Evolutionary conservation across 1,140 invertebrate genomes (phyloP).

Genomic region (Orius laevigatus): DNA sequence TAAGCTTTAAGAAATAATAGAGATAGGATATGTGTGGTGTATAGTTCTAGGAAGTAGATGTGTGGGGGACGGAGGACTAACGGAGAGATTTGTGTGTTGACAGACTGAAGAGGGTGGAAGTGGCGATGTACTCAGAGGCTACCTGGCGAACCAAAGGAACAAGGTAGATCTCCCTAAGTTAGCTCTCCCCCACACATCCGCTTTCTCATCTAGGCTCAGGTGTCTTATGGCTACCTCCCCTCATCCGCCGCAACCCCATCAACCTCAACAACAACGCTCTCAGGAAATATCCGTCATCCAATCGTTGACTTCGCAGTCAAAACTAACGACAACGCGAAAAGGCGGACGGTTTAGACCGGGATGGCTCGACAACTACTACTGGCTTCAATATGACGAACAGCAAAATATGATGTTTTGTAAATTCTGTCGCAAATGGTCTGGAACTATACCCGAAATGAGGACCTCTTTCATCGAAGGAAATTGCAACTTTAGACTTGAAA

Average conservation of each 20-base stretch:
- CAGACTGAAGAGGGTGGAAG: slow-evolving; percentile 28
- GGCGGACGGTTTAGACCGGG: slow-evolving; percentile 41
- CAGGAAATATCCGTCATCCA: slow-evolving; percentile 33
- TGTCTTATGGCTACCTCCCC: too few relatives aligned
- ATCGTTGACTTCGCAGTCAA: slow-evolving; percentile 18
- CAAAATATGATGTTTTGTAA: slow-evolving; percentile 54
- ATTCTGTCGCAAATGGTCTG: slow-evolving; percentile 52
- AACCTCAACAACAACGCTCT: slow-evolving; percentile 14
- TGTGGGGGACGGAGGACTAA: slow-evolving; percentile 9
- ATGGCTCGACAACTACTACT: slow-evolving; percentile 47
- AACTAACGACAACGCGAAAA: slow-evolving; percentile 28
- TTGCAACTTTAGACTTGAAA: slow-evolving; percentile 53
- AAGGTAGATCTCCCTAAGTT: slow-evolving; percentile 22
- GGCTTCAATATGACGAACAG: slow-evolving; percentile 47
- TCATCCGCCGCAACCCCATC: neutral
- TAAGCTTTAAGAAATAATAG: neutral
- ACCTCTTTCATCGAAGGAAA: slow-evolving; percentile 59
- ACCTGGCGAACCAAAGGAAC: slow-evolving; percentile 10
- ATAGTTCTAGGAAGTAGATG: slow-evolving; percentile 4
- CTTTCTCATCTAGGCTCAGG: slow-evolving; percentile 18
- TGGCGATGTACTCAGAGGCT: slow-evolving; percentile 16
- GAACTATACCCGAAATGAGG: slow-evolving; percentile 45
- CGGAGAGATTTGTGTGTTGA: slow-evolving; percentile 32
- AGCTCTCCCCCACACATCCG: slow-evolving; percentile 16
- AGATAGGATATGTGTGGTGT: neutral